Percentiles rank a stretch among this genome's conserved stretches.
Evolutionary conservation across 2,797 vertebrate genomes (phyloP).

Genomic region (Leptoclinus maculatus): DNA sequence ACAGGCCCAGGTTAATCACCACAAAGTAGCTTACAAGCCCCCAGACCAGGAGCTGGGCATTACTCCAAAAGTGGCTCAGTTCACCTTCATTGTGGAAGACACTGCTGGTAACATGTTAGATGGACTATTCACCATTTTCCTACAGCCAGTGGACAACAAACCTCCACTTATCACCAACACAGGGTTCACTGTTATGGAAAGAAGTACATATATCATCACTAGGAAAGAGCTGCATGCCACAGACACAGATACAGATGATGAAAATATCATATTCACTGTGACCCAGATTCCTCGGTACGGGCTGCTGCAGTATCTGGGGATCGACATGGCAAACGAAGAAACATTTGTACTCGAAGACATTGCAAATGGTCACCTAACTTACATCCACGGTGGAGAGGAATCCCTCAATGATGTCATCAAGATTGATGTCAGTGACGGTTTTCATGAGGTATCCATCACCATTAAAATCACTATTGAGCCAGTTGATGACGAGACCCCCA

Average conservation of each 20-base stretch:
- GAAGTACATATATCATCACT: slow-evolving; percentile 83
- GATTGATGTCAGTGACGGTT: slow-evolving; percentile 87
- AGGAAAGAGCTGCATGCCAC: slow-evolving; percentile 86
- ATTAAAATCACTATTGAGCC: slow-evolving; percentile 85
- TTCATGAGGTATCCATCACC: slow-evolving; percentile 86
- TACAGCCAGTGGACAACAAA: slow-evolving; percentile 90
- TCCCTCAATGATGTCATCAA: slow-evolving; percentile 84
- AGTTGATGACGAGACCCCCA: slow-evolving; percentile 85
- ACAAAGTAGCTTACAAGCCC: slow-evolving; percentile 90
- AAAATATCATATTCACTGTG: slow-evolving; percentile 87
- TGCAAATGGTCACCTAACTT: slow-evolving; percentile 81
- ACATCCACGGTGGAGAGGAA: slow-evolving; percentile 86
- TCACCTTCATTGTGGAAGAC: slow-evolving; percentile 89
- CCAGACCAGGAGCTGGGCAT: slow-evolving; percentile 89
- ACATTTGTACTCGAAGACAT: slow-evolving; percentile 88
- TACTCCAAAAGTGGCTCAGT: slow-evolving; percentile 87
- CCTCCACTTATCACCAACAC: slow-evolving; percentile 89
- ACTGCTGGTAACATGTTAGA: slow-evolving; percentile 85
- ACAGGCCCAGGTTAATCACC: slow-evolving; percentile 91
- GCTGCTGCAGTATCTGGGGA: slow-evolving; percentile 83
- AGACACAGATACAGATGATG: slow-evolving; percentile 88
- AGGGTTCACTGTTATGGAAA: slow-evolving; percentile 87
- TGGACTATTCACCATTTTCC: slow-evolving; percentile 89
- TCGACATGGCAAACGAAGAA: slow-evolving; percentile 82
- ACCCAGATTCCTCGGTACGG: slow-evolving; percentile 83